Conservation (phyloP, 2,113 vertebrate genomes). For the Macheiramphus alcinus region DNA sequence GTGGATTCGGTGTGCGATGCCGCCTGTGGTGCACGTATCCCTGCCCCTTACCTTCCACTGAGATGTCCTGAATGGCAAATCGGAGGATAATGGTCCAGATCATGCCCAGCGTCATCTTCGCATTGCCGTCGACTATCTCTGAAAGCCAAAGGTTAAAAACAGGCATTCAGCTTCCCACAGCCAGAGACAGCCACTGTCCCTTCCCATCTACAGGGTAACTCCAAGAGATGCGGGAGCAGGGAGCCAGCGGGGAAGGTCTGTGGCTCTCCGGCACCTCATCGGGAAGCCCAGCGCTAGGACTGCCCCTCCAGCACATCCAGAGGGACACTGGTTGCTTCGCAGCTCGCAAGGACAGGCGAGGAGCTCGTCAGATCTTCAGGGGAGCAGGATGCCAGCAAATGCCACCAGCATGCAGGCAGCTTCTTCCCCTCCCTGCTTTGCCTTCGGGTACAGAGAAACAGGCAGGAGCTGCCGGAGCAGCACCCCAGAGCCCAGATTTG, state of each 20-base stretch:
- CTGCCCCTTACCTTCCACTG: slow-evolving; percentile 84
- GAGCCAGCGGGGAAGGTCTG: background rate
- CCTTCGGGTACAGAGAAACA: background rate
- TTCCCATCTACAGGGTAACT: background rate
- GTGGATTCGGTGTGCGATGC: fast-evolving
- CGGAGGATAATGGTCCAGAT: slow-evolving; percentile 98
- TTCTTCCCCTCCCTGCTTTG: background rate
- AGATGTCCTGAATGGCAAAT: slow-evolving; percentile 97
- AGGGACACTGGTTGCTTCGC: too few relatives aligned
- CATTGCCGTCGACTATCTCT: slow-evolving; percentile 96
- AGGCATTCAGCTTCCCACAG: fast-evolving
- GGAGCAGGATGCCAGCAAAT: background rate
- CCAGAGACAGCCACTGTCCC: fast-evolving
- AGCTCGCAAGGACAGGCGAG: background rate
- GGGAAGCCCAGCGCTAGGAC: background rate
- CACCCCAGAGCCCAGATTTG: background rate
- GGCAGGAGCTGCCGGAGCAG: background rate
- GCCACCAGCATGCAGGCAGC: background rate
- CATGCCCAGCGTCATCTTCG: slow-evolving; percentile 97
- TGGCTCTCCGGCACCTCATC: background rate
- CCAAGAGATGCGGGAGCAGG: background rate
- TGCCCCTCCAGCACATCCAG: background rate
- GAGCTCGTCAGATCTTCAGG: background rate
- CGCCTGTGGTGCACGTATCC: fast-evolving
- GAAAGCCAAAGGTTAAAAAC: background rate